These are phyloP conservation scores for Malurus splendens DNA, from an alignment of 2,797 vertebrate genomes.

Conservation along the genomic window DNA sequence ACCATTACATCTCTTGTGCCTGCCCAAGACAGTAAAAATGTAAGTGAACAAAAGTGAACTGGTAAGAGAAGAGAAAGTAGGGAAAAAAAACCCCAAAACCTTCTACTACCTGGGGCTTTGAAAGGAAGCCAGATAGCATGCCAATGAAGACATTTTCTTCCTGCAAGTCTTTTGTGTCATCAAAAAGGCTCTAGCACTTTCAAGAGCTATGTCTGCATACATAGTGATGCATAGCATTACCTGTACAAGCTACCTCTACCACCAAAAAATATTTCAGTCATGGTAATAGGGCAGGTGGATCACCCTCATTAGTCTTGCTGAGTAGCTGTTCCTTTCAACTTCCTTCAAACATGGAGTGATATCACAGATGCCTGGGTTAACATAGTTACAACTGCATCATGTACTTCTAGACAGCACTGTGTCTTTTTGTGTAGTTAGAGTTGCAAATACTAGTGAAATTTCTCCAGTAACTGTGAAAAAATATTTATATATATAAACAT, in stretches of 20 bases:
- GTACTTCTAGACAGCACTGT: neutral
- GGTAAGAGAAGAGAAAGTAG: neutral
- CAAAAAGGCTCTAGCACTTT: neutral
- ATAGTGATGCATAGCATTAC: neutral
- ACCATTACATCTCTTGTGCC: rapidly evolving
- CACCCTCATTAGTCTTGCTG: neutral
- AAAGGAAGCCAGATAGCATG: neutral
- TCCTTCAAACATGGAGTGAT: neutral
- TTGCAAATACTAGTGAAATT: neutral
- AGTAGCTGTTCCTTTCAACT: neutral
- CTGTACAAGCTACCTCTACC: neutral
- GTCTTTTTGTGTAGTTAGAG: neutral
- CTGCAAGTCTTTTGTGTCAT: neutral
- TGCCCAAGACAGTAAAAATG: neutral
- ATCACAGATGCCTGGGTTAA: neutral
- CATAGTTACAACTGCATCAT: neutral
- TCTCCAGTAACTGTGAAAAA: neutral
- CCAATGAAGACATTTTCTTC: neutral
- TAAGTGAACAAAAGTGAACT: neutral
- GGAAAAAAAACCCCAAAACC: neutral
- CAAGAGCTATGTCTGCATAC: neutral
- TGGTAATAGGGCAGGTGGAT: neutral
- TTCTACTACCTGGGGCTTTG: neutral
- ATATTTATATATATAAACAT: neutral
- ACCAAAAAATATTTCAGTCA: neutral